Evolutionary conservation across 2,888 invertebrate species (phyloP), one percentile per base, ranked within the genome.

Genomic region (Keiferia lycopersicella): DNA sequence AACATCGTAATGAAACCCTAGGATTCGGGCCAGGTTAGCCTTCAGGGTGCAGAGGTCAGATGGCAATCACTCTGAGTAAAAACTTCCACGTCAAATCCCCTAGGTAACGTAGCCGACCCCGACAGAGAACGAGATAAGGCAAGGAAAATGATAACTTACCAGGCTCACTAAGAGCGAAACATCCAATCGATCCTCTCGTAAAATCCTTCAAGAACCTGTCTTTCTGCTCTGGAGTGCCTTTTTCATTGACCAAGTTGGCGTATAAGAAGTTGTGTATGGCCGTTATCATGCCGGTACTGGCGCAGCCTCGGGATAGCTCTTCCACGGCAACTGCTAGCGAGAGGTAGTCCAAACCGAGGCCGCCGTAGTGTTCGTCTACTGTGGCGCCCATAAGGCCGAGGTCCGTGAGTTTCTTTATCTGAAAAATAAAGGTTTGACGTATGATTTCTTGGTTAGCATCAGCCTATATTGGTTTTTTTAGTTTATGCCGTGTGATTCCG

Each of bases 231-330:
- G 91, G 83, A 1, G 92, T 95, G 0, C 95, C 96, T 75, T 90
- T 93, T 69, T 93, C 93, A 67, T 94, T 92, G 4, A 97, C 78
- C 65, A 96, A 92, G 75, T 94, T 94, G 0, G 94, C 92, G 78
- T 95, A 97, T 0, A 97, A 85, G 73, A 95, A 95, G 91, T 96
- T 97, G 78, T 96, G 95, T 64, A 95, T 96, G 65, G 95, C 95
- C 71, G 96, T 89, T 62, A 96, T 94, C 77, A 95, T 94, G 65
- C 96, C 96, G 0, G 95, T 94, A 58, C 95, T 94, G 11, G 95
- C 96, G 88, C 96, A 96, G 12, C 95, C 96, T 61, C 94, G 90
- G 18, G 96, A 94, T 14, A 96, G 88, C 86, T 97, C 96, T 79
- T 96, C 96, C 61, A 96, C 94, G 0, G 94, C 96, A 1, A 96